Conservation (phyloP, 23 tunicate species). For the Phallusia fumigata region DNA sequence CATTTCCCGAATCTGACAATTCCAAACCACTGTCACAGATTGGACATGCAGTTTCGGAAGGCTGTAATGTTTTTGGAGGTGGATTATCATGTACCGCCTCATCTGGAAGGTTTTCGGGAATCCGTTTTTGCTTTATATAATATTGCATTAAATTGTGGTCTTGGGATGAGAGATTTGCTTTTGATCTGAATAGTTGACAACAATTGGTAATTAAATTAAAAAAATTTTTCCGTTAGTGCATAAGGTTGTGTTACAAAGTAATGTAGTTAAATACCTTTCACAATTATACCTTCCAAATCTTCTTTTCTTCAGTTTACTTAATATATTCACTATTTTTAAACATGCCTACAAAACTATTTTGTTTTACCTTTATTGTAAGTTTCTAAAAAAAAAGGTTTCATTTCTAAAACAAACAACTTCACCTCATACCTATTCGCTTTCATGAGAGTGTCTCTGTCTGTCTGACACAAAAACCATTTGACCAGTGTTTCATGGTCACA, state of each 20-base stretch:
- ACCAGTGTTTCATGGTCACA: neutral
- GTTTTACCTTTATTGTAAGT: too few species aligned
- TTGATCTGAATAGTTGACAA: neutral
- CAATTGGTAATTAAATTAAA: neutral
- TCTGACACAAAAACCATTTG: conserved; percentile 12
- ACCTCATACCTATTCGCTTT: neutral
- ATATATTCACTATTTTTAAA: too few species aligned
- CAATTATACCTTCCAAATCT: too few species aligned
- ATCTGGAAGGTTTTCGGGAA: neutral
- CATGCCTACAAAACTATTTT: too few species aligned
- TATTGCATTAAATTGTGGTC: conserved; percentile 1
- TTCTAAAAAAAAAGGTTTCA: too few species aligned
- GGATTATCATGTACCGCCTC: neutral
- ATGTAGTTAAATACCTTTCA: neutral
- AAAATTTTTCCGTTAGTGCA: neutral
- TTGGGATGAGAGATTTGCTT: neutral
- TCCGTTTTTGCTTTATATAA: neutral
- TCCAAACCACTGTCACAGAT: neutral
- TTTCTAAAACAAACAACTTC: too few species aligned
- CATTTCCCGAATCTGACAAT: neutral
- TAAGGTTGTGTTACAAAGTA: neutral
- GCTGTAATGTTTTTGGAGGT: neutral
- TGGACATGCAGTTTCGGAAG: conserved; percentile 13
- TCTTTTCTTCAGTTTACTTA: too few species aligned
- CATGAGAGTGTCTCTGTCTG: neutral